Percentiles rank a stretch among this genome's conserved stretches.
These are phyloP conservation scores for Blastomussa wellsi DNA, from an alignment of 92 coral and sea anemone species.

Conservation along the genomic window DNA sequence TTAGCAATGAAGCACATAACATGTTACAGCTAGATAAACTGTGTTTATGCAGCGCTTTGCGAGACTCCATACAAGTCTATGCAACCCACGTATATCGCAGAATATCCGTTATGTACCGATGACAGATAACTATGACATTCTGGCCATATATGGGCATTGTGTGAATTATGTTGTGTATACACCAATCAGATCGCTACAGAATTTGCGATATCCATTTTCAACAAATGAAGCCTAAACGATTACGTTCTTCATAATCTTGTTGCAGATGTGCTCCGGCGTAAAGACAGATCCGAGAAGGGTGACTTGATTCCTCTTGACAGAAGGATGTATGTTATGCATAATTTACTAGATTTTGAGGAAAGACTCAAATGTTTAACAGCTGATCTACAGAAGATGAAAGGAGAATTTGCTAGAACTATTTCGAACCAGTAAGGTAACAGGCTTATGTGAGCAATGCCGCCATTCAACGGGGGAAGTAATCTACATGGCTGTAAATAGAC, in stretches of 20 bases:
- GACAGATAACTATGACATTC: too few species aligned
- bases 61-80: too few species aligned
- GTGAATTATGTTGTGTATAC: too few species aligned
- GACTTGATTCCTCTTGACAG: background rate
- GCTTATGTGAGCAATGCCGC: background rate
- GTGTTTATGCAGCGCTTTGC: too few species aligned
- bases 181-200: background rate
- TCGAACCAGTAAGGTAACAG: background rate
- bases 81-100: too few species aligned
- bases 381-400: slow-evolving; percentile 8
- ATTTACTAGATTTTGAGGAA: slow-evolving; percentile 10
- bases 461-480: too few species aligned
- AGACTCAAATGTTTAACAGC: background rate
- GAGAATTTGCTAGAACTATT: slow-evolving; percentile 1
- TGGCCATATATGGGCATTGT: too few species aligned
- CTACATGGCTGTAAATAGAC: too few species aligned
- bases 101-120: too few species aligned
- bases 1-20: too few species aligned
- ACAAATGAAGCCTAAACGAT: background rate
- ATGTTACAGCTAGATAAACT: too few species aligned
- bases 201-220: background rate
- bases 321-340: background rate
- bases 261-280: background rate
- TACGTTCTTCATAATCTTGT: background rate
- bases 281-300: background rate